Base-by-base conservation (phyloP, 23 tunicate genomes). In the Oikopleura albicans region DNA sequence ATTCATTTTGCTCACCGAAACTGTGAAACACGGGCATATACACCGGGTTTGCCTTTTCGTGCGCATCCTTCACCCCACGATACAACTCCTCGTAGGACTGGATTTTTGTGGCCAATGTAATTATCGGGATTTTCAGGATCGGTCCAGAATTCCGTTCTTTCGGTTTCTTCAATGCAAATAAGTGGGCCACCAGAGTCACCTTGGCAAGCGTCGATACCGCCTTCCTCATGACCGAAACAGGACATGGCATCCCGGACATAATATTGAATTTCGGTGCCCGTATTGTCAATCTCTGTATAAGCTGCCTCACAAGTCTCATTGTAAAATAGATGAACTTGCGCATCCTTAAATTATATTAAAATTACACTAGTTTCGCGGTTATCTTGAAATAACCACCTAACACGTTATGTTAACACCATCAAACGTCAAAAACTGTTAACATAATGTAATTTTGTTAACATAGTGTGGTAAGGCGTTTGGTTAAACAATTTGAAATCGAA, bases 241-340 rank as follows among this genome's bases (percentile, higher is more conserved):
- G 34, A 12, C 79, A 71, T 71, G 2, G 79, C 79, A 71, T 71
- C 35, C 4, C 34, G 2, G 35, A 2, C 36, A 37, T 71, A 71
- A 29, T 71, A 71, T 22, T 31, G 28, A 31, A 71, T 31, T 16
- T 4, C 35, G 37, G 28, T 31, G 36, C 37, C 79, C 4, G 34
- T 16, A 29, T 2, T 29, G 79, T 71, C 37, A 71, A 29, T 16
- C 22, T 49, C 79, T 2, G 79, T 71, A 37, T 71, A 71, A 16
- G 79, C 79, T 71, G 79, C 79, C 4, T 71, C 79, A 29, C 79
- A 71, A 12, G 79, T 71, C 37, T 71, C 79, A 71, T 71, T 71
- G 79, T 71, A 71, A 2, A 12, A 29, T 22, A 71, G 79, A 29
- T 12, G 35, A 71, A 71, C 79, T 71, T 71, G 79, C 33, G 79